These are phyloP conservation scores for Urocyon cinereoargenteus DNA, from an alignment of 2,797 vertebrate species.

Conservation along the genomic window DNA sequence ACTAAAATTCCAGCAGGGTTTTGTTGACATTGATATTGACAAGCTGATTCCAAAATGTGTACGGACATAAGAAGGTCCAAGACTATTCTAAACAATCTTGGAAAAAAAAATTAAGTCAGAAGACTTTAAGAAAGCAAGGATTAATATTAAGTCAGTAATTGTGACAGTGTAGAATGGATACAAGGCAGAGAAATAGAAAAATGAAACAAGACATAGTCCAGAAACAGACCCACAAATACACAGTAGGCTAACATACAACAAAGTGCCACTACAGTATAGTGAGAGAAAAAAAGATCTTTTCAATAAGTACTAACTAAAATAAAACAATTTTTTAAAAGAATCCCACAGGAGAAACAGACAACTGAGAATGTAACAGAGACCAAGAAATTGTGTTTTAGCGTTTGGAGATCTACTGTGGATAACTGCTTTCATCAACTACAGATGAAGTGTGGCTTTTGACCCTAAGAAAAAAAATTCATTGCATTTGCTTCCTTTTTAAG, in stretches of 20 bases:
- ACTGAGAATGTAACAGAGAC: neutral
- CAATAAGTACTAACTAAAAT: neutral
- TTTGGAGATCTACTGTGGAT: neutral
- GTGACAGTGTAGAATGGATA: too few species aligned
- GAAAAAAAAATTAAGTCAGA: conserved; percentile 35
- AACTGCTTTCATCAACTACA: neutral
- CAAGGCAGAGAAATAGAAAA: neutral
- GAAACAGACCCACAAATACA: neutral
- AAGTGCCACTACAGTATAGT: too few species aligned
- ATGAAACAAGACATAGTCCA: neutral
- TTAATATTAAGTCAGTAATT: neutral
- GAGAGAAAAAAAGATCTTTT: neutral
- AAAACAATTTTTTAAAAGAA: neutral
- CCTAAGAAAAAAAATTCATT: neutral
- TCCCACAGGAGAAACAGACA: neutral
- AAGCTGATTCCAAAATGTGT: neutral
- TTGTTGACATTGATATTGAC: neutral
- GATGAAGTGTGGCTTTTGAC: neutral
- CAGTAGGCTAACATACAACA: fast-evolving
- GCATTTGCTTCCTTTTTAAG: neutral
- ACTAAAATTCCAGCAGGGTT: neutral
- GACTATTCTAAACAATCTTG: neutral
- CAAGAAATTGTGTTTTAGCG: neutral
- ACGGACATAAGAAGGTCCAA: neutral
- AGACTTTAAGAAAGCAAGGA: neutral